Conservation (phyloP, 2,888 invertebrate species). For the Melinopterus prodromus region DNA sequence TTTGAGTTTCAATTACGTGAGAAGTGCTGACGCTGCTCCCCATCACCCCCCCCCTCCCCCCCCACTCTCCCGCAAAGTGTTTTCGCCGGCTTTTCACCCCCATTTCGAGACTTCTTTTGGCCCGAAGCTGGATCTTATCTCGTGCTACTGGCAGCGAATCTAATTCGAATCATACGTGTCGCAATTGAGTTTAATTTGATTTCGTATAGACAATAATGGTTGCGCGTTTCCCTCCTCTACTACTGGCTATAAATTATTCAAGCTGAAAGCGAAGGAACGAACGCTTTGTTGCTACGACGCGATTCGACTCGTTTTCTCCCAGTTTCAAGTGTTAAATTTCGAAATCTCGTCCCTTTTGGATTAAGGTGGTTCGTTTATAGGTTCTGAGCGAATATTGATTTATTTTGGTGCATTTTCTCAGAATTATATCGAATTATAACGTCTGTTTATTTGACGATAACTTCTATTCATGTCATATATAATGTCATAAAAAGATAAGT, state of each 20-base stretch:
- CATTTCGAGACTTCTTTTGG: not conserved
- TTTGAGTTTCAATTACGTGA: slow-evolving; percentile 6
- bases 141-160: not conserved
- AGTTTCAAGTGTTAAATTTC: too few relatives aligned
- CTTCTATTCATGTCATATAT: too few relatives aligned
- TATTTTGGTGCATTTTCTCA: not conserved
- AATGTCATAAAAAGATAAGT: too few relatives aligned
- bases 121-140: not conserved
- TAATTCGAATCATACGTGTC: not conserved
- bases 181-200: not conserved
- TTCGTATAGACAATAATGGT: not conserved
- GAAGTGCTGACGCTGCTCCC: slow-evolving; percentile 15
- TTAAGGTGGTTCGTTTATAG: not conserved
- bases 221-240: not conserved
- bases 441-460: too few relatives aligned
- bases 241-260: not conserved
- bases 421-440: too few relatives aligned
- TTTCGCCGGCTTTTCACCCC: slow-evolving; percentile 14
- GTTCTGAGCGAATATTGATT: not conserved
- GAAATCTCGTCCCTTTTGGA: too few relatives aligned
- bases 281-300: too few relatives aligned
- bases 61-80: not conserved
- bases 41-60: not conserved
- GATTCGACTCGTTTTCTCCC: too few relatives aligned
- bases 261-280: not conserved